phyloP scores from a whole-genome alignment of 2,797 vertebrate genomes.

The Psittacula echo region DNA sequence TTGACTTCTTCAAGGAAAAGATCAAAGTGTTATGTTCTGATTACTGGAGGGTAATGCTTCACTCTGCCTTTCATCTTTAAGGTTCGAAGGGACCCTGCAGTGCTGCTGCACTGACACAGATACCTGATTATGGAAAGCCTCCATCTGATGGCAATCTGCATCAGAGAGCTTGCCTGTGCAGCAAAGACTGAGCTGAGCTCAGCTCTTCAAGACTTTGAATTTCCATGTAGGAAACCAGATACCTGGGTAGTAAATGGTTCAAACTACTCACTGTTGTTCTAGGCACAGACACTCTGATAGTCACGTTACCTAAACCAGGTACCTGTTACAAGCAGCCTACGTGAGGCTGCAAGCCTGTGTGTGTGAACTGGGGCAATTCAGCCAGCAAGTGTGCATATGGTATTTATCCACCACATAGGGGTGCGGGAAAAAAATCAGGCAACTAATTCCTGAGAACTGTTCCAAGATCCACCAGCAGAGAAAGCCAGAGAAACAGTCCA shows the following conservation, averaged over 20 bases:
- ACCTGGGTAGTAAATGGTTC: neutral
- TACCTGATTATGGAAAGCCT: neutral
- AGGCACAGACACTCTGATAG: neutral
- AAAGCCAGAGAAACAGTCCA: neutral
- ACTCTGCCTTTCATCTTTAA: neutral
- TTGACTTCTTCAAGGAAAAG: neutral
- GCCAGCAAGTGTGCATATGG: neutral
- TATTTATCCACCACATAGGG: neutral
- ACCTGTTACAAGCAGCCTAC: neutral
- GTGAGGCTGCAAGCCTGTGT: fast-evolving
- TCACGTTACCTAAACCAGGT: neutral
- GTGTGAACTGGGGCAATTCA: neutral
- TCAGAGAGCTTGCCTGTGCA: neutral
- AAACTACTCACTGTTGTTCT: neutral
- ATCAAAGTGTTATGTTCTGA: neutral
- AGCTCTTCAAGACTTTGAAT: neutral
- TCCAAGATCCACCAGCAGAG: neutral
- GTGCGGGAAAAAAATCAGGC: neutral
- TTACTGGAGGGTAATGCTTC: neutral
- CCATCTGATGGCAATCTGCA: neutral
- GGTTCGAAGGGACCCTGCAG: fast-evolving
- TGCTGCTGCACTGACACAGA: neutral
- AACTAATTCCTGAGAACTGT: neutral
- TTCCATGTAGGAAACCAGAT: neutral
- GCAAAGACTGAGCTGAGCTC: neutral